A percentile compares a stretch with the other conserved stretches of the same genome.
Conservation (phyloP, 2,888 invertebrate genomes). For the Noctua janthe region DNA sequence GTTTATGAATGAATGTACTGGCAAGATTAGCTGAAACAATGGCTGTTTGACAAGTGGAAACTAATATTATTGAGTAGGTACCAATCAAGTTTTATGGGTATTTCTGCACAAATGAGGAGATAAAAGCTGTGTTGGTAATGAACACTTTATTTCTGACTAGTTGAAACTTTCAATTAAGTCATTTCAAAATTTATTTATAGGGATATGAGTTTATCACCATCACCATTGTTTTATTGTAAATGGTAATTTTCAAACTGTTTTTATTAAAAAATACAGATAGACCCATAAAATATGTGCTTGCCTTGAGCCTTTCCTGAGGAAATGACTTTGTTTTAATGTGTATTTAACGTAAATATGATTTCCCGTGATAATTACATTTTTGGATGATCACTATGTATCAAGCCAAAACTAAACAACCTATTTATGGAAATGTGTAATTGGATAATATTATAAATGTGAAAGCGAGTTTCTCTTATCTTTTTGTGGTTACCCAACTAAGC, state of each 20-base stretch:
- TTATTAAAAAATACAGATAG: background rate
- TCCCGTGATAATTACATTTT: conserved; percentile 1
- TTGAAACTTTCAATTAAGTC: background rate
- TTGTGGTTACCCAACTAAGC: background rate
- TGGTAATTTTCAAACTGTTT: background rate
- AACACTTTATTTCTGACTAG: conserved; percentile 5
- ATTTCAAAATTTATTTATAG: background rate
- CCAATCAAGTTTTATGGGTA: conserved; percentile 5
- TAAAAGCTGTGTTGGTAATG: conserved; percentile 14
- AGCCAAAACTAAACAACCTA: background rate
- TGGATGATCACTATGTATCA: background rate
- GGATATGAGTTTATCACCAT: background rate
- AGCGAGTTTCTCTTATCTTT: conserved; percentile 1
- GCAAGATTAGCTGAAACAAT: conserved; percentile 12
- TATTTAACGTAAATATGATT: background rate
- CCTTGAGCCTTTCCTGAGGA: conserved; percentile 12
- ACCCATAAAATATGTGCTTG: background rate
- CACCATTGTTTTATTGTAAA: background rate
- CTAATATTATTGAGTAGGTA: background rate
- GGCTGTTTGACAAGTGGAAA: background rate
- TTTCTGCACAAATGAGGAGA: background rate
- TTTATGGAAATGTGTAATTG: background rate
- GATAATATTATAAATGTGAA: background rate
- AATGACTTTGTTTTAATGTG: background rate
- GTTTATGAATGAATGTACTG: background rate